Conservation (phyloP, 2,888 invertebrate genomes). For the Drosophila quasianomalipes region DNA sequence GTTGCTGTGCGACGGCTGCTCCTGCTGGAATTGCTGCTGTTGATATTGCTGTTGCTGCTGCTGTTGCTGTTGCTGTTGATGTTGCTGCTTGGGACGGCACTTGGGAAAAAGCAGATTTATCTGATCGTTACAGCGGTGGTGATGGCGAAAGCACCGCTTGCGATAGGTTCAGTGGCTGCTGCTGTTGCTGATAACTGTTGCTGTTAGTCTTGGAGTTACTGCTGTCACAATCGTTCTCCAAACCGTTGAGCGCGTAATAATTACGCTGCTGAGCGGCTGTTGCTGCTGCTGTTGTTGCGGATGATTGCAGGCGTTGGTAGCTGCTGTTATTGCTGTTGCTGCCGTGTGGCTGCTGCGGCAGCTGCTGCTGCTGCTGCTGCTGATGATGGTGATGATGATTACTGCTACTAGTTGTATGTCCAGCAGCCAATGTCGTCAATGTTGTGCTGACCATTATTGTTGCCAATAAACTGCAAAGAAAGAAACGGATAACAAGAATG, state of each 20-base stretch:
- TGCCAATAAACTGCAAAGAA: conserved; percentile 82
- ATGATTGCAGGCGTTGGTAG: conserved; percentile 48
- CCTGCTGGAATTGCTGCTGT: conserved; percentile 49
- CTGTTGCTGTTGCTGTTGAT: conserved; percentile 46
- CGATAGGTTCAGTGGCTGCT: conserved; percentile 69
- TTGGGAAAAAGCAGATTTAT: conserved; percentile 94
- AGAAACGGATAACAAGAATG: neutral
- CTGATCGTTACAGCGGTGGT: conserved; percentile 88
- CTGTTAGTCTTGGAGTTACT: conserved; percentile 38
- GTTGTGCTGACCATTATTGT: conserved; percentile 86
- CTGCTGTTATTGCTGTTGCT: conserved; percentile 42
- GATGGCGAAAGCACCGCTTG: conserved; percentile 86
- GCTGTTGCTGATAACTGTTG: conserved; percentile 54
- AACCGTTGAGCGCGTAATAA: conserved; percentile 53
- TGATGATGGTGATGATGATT: conserved; percentile 77
- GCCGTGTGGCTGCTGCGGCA: conserved; percentile 39
- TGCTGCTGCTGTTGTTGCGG: conserved; percentile 29
- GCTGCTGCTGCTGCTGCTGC: conserved; percentile 60
- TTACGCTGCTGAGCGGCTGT: conserved; percentile 43
- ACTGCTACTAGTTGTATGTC: conserved; percentile 85
- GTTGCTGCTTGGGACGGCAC: conserved; percentile 90
- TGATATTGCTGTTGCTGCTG: conserved; percentile 42
- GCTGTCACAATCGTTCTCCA: conserved; percentile 59
- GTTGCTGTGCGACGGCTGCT: conserved; percentile 25
- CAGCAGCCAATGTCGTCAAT: conserved; percentile 85